Percentiles rank a stretch among this genome's conserved stretches.
Conservation (phyloP, 2,797 vertebrate species). For the Hydrolagus colliei region DNA sequence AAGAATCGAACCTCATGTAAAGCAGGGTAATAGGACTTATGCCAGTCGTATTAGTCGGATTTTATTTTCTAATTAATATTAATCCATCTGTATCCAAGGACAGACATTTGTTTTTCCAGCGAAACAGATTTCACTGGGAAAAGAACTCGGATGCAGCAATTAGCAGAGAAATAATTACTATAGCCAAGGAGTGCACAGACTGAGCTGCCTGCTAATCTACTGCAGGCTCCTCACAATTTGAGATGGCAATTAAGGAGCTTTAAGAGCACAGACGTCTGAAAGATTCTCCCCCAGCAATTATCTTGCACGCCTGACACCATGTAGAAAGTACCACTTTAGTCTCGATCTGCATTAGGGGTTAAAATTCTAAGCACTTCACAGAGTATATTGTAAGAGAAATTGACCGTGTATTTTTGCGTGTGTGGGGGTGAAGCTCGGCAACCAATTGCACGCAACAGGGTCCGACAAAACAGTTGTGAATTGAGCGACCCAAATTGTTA, state of each 20-base stretch:
- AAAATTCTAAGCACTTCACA: no score
- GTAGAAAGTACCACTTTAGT: not conserved
- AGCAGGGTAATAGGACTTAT: not conserved
- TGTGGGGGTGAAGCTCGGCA: no score
- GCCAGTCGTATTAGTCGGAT: slow-evolving; percentile 21
- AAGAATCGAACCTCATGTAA: not conserved
- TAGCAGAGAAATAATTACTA: slow-evolving; percentile 28
- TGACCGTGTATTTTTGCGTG: no score
- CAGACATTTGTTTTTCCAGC: slow-evolving; percentile 4
- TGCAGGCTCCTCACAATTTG: not conserved
- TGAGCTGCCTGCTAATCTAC: slow-evolving; percentile 24
- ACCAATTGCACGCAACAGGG: no score
- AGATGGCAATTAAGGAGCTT: slow-evolving; percentile 26
- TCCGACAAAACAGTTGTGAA: no score
- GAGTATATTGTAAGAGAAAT: no score
- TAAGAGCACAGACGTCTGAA: slow-evolving; percentile 6
- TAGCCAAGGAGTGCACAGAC: slow-evolving; percentile 17
- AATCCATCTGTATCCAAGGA: slow-evolving; percentile 5
- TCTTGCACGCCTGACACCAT: not conserved
- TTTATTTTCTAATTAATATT: slow-evolving; percentile 3
- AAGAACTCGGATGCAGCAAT: not conserved
- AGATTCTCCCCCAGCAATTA: not conserved
- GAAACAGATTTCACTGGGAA: slow-evolving; percentile 15
- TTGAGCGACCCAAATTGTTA: no score
- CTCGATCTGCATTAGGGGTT: not conserved